Evolutionary conservation across 2,797 vertebrate species (phyloP), one percentile per base, ranked within the genome.

Genomic region (Alcedo atthis): DNA sequence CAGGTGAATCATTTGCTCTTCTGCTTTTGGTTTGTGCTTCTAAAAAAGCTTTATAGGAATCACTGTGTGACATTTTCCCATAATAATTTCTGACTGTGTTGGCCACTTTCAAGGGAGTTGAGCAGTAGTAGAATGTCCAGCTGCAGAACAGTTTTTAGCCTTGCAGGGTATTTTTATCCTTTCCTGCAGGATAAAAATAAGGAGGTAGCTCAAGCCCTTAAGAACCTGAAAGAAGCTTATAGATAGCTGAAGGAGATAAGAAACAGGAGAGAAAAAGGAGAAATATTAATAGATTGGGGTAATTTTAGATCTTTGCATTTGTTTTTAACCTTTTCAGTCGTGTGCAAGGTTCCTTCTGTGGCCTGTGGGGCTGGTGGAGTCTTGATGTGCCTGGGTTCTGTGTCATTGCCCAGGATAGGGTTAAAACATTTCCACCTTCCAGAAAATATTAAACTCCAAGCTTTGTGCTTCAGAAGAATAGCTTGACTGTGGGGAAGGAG

Each of bases 391-490:
- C 6, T 74, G 40, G 46, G 11, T 63, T 83, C 66, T 58, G 0
- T 73, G 25, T 66, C 4, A 5, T 73, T 85, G 75, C 68, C 53
- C 40, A 87, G 46, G 67, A 49, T 10, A 69, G 87, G 58, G 81
- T 95, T 96, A 95, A 96, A 84, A 54, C 0, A 1, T 68, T 76
- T 92, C 74, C 43, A 81, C 4, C 19, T 70, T 69, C 21, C 30
- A 88, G 58, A 89, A 94, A 79, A 87, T 90, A 93, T n/a, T 82
- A 79, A 70, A 78, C 53, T 85, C 1, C 48, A 88, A 89, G 90
- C 93, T 96, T 95, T 95, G 81, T 97, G 92, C 81, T 85, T 90
- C 89, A n/a, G 93, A 95, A 95, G 92, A 97, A 95, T 95, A 85
- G 76, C 75, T 70, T 91, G 89, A 66, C 86, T 95, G 57, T 61